Conservation (phyloP, 2,888 invertebrate genomes). For the Tryphoninae sp. region DNA sequence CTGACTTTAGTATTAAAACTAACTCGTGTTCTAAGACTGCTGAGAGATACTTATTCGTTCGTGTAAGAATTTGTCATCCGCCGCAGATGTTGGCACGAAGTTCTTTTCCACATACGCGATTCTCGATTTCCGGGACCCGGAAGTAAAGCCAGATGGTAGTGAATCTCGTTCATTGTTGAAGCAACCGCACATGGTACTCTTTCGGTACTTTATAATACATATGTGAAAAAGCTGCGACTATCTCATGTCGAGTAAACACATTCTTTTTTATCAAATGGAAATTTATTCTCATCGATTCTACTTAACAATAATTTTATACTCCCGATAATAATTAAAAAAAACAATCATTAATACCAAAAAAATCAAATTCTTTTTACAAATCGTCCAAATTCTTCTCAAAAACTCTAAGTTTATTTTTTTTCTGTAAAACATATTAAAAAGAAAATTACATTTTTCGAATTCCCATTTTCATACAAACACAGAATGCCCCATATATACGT, state of each 20-base stretch:
- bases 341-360: too few species aligned
- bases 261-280: not conserved
- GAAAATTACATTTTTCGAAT: too few species aligned
- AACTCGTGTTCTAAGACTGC: not conserved
- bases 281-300: too few species aligned
- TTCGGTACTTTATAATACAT: not conserved
- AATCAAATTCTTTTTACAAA: too few species aligned
- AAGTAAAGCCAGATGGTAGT: slow-evolving; percentile 57
- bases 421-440: too few species aligned
- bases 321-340: too few species aligned
- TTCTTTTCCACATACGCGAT: slow-evolving; percentile 45
- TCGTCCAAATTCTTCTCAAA: too few species aligned
- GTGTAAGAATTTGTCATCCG: not conserved
- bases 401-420: too few species aligned
- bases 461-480: too few species aligned
- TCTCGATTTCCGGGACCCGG: slow-evolving; percentile 57
- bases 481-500: too few species aligned
- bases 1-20: not conserved
- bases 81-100: slow-evolving; percentile 47
- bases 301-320: too few species aligned
- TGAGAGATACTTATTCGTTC: not conserved
- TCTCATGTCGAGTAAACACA: not conserved
- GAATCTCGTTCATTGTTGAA: slow-evolving; percentile 60
- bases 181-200: slow-evolving; percentile 20
- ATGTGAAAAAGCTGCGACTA: not conserved